Conservation (phyloP, 2,797 vertebrate species). For the Staurois parvus region DNA sequence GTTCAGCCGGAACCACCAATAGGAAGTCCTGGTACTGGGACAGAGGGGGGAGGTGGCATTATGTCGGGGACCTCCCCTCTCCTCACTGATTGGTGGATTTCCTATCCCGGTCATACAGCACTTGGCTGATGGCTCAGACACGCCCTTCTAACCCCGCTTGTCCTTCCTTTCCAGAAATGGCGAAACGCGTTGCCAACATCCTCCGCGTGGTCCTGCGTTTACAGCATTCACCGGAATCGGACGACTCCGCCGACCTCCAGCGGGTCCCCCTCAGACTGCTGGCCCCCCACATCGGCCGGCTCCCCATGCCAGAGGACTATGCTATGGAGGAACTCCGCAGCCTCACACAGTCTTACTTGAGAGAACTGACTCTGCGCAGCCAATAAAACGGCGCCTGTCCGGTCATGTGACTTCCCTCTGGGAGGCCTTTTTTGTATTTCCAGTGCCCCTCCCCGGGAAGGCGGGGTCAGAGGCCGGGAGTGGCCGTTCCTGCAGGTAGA, state of each 20-base stretch:
- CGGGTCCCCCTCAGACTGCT: conserved; percentile 81
- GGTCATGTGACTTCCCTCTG: not conserved
- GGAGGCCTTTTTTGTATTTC: not conserved
- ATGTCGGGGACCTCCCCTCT: no score
- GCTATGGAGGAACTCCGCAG: conserved; percentile 92
- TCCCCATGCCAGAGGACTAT: conserved; percentile 97
- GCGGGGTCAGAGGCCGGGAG: not conserved
- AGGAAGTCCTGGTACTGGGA: not conserved
- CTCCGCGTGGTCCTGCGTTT: conserved; percentile 87
- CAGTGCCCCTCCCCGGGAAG: no score
- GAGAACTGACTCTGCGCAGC: conserved; percentile 81
- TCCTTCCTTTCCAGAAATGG: conserved; percentile 84
- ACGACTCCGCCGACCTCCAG: conserved; percentile 67
- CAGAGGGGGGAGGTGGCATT: no score
- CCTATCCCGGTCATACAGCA: no score
- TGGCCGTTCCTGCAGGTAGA: not conserved
- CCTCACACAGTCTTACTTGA: conserved; percentile 90
- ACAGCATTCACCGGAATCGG: conserved; percentile 79
- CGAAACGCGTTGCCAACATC: conserved; percentile 92
- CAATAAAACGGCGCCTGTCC: conserved; percentile 73
- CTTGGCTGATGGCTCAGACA: no score
- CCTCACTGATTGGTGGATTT: no score
- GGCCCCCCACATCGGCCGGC: conserved; percentile 86
- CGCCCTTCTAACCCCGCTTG: no score
- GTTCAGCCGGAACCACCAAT: no score